Percentiles rank a stretch among this genome's conserved stretches.
phyloP scores from a whole-genome alignment of 2,888 invertebrate species.

The Thymelicus acteon region DNA sequence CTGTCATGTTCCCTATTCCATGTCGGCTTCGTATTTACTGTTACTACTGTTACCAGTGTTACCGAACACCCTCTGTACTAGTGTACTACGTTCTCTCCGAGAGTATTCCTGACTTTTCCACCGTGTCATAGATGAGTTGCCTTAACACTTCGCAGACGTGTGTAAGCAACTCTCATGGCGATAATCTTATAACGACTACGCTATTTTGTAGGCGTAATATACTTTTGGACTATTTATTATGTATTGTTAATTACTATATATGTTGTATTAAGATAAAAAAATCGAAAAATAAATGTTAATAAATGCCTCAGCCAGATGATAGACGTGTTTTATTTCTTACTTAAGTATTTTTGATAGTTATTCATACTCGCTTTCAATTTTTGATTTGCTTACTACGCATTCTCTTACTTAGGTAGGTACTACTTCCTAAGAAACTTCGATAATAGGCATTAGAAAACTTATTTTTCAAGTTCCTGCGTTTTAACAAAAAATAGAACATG shows the following conservation, averaged over 20 bases:
- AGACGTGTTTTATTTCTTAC: constrained; percentile 60
- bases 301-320: constrained; percentile 85
- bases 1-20: constrained; percentile 31
- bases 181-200: constrained; percentile 84
- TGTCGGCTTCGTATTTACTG: constrained; percentile 11
- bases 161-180: constrained; percentile 80
- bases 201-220: constrained; percentile 85
- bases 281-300: constrained; percentile 84
- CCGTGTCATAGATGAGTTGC: constrained; percentile 75
- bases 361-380: background rate
- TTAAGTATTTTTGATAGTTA: background rate
- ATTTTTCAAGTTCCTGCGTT: no score
- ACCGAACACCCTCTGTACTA: constrained; percentile 29
- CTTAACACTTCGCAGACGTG: constrained; percentile 69
- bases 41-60: no score
- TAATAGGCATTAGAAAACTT: no score
- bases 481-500: no score
- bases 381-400: no score
- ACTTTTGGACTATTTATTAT: constrained; percentile 86
- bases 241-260: constrained; percentile 86
- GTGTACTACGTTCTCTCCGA: constrained; percentile 58
- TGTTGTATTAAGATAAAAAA: constrained; percentile 84
- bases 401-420: no score
- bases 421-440: no score
- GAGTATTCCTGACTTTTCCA: constrained; percentile 70